Percentiles rank a stretch among this genome's conserved stretches.
Evolutionary conservation across 2,797 vertebrate genomes (phyloP).

Genomic region (Anas bernieri): DNA sequence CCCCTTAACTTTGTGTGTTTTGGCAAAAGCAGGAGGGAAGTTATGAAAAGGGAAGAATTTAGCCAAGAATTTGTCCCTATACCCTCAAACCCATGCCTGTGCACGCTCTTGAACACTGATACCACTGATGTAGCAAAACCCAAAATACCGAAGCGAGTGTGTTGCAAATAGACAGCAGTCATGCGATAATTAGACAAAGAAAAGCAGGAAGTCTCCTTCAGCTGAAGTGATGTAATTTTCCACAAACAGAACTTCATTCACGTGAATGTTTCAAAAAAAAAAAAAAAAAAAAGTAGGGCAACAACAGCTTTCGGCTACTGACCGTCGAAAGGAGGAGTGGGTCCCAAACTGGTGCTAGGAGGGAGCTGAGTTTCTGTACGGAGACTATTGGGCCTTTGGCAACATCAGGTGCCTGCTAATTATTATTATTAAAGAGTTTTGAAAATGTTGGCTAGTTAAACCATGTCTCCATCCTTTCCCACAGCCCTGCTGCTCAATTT

Average conservation of each 20-base stretch:
- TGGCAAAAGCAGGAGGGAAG: neutral
- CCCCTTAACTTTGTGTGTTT: neutral
- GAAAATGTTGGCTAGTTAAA: neutral
- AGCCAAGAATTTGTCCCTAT: neutral
- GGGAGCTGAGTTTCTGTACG: neutral
- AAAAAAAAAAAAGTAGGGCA: neutral
- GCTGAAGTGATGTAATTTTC: constrained; percentile 37
- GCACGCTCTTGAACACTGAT: rapidly evolving
- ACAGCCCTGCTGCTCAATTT: rapidly evolving
- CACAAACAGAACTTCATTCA: constrained; percentile 12
- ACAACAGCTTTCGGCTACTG: neutral
- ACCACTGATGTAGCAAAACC: neutral
- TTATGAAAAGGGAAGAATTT: neutral
- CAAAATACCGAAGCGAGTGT: neutral
- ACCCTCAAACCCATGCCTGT: rapidly evolving
- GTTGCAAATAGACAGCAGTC: neutral
- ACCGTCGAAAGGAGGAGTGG: neutral
- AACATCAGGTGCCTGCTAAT: neutral
- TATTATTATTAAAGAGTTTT: neutral
- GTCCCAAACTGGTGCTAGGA: neutral
- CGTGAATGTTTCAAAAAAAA: neutral
- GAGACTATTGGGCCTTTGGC: neutral
- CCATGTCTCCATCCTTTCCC: neutral
- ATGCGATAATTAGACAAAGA: neutral
- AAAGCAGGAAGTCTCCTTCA: constrained; percentile 37